A percentile compares a stretch with the other conserved stretches of the same genome.
Evolutionary conservation across 64 coral and sea anemone species (phyloP).

Genomic region (Actinia equina): DNA sequence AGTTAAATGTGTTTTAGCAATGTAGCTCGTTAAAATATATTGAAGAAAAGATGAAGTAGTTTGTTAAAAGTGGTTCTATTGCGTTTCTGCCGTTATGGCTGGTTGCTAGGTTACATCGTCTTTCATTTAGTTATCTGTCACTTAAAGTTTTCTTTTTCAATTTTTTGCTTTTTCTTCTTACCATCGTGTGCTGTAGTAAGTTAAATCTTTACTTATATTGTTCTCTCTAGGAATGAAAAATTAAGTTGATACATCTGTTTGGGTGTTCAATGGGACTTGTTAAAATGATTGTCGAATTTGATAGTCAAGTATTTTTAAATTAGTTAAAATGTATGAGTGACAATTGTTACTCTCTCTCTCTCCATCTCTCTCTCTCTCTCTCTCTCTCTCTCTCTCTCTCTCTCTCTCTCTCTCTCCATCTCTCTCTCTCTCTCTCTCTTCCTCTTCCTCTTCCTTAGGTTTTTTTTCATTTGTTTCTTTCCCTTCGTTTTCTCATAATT

Average conservation of each 20-base stretch:
- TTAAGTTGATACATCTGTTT: too few relatives aligned
- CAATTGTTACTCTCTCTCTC: neutral
- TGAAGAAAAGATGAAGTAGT: neutral
- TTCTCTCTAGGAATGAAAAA: too few relatives aligned
- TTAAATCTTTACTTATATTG: too few relatives aligned
- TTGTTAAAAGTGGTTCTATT: neutral
- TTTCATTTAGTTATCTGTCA: neutral
- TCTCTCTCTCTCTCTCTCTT: too few relatives aligned
- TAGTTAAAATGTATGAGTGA: neutral
- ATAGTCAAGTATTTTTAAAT: neutral
- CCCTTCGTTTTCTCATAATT: neutral
- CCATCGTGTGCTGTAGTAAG: too few relatives aligned
- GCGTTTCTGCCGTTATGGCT: neutral
- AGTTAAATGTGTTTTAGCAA: neutral
- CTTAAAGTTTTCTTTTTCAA: neutral
- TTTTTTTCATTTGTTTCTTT: neutral
- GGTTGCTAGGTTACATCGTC: neutral
- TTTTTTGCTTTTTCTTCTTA: neutral
- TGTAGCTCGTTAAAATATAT: neutral
- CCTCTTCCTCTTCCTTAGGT: neutral
- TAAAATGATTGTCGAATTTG: too few relatives aligned
- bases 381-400: too few relatives aligned
- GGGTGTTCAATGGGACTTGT: too few relatives aligned
- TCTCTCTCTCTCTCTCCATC: too few relatives aligned
- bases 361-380: too few relatives aligned